phyloP scores from a whole-genome alignment of 92 coral and sea anemone species.

The Bergia sp. region DNA sequence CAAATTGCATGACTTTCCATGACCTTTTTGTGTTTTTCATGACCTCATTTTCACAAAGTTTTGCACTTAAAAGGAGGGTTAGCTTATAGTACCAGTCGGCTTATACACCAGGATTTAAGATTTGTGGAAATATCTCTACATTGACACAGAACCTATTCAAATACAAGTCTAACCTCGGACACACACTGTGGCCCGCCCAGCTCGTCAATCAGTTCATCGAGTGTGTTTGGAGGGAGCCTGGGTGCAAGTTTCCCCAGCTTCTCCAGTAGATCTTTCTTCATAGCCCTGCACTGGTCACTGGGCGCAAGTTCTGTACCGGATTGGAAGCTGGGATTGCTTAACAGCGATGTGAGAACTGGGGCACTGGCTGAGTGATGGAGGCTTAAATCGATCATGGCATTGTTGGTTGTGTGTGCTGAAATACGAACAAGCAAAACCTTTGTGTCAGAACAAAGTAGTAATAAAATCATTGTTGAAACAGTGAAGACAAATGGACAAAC shows the following conservation, averaged over 20 bases:
- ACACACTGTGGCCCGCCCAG: conserved; percentile 95
- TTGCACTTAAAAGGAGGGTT: no score
- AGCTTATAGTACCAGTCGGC: no score
- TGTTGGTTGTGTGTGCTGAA: background rate
- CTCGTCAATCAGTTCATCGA: conserved; percentile 88
- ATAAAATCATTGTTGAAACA: background rate
- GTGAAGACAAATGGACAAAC: no score
- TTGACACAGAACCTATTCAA: background rate
- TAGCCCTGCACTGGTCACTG: conserved; percentile 78
- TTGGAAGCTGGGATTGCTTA: conserved; percentile 33
- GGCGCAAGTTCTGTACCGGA: conserved; percentile 55
- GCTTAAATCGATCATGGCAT: background rate
- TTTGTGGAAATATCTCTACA: background rate
- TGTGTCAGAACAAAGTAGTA: background rate
- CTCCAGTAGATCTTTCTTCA: conserved; percentile 87
- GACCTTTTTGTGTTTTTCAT: no score
- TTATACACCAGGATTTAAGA: no score
- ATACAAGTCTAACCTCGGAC: conserved; percentile 72
- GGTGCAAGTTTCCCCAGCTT: conserved; percentile 72
- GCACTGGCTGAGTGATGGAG: conserved; percentile 81
- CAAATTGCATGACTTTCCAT: no score
- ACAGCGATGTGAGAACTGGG: conserved; percentile 75
- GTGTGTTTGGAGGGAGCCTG: conserved; percentile 85
- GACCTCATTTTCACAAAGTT: no score
- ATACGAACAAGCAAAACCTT: background rate